A percentile compares a stretch with the other conserved stretches of the same genome.
phyloP scores from a whole-genome alignment of 2,113 vertebrate species.

The Physeter macrocephalus region DNA sequence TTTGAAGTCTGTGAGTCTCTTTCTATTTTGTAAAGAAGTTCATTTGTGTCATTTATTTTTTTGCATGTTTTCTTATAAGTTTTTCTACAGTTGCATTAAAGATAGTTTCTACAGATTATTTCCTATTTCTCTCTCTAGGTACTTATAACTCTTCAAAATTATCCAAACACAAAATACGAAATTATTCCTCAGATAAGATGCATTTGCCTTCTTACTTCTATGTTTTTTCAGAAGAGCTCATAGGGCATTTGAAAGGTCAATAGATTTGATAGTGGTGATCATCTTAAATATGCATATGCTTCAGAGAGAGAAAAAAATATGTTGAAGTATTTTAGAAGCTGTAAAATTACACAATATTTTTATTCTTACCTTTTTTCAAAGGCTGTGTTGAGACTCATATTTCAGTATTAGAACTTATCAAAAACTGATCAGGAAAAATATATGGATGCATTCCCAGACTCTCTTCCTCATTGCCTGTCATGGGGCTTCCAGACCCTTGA shows the following conservation, averaged over 20 bases:
- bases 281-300: background rate
- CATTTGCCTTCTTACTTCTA: background rate
- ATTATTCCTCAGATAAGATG: background rate
- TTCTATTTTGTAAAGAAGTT: background rate
- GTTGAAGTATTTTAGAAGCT: conserved; percentile 8
- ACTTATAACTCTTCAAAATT: background rate
- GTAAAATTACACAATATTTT: background rate
- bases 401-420: background rate
- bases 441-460: background rate
- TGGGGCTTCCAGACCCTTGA: background rate
- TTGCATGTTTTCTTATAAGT: background rate
- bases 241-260: background rate
- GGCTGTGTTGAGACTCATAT: background rate
- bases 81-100: background rate
- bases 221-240: background rate
- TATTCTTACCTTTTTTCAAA: background rate
- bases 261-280: background rate
- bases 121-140: background rate
- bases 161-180: background rate
- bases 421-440: background rate
- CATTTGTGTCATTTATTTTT: background rate
- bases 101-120: background rate
- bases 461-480: background rate
- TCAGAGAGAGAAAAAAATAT: background rate
- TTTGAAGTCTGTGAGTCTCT: background rate